Percentiles rank a stretch among this genome's conserved stretches.
phyloP scores from a whole-genome alignment of 2,888 invertebrate genomes.

The Pollenia angustigena region DNA sequence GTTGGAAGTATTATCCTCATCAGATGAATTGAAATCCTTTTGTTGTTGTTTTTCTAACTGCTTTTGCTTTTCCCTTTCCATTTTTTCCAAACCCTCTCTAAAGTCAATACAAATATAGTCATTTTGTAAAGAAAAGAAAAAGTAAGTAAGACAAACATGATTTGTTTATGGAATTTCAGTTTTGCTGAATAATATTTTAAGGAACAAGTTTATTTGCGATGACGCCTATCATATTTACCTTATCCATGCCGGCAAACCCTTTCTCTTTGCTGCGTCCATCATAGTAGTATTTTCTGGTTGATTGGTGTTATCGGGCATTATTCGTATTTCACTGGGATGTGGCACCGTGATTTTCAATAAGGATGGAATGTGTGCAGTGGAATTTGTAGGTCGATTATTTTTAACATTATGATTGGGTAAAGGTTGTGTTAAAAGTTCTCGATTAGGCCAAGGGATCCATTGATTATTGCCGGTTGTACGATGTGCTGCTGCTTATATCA shows the following conservation, averaged over 20 bases:
- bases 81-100: conserved; percentile 94
- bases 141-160: too few relatives aligned
- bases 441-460: conserved; percentile 49
- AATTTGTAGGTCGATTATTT: conserved; percentile 67
- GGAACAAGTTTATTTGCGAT: too few relatives aligned
- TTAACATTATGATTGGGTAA: conserved; percentile 6
- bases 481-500: not conserved
- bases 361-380: conserved; percentile 81
- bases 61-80: conserved; percentile 96
- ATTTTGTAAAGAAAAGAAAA: too few relatives aligned
- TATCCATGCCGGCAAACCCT: conserved; percentile 98
- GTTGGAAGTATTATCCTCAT: conserved; percentile 64
- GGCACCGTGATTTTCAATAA: conserved; percentile 79
- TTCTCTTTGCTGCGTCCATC: conserved; percentile 93
- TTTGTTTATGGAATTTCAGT: too few relatives aligned
- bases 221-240: conserved; percentile 86
- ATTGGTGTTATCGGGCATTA: conserved; percentile 33
- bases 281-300: conserved; percentile 79
- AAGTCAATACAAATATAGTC: not conserved
- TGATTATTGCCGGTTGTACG: conserved; percentile 20
- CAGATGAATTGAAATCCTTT: conserved; percentile 48
- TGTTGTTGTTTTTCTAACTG: conserved; percentile 90
- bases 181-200: not conserved
- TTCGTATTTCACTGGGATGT: conserved; percentile 79
- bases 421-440: conserved; percentile 69